Evolutionary conservation across 2,888 invertebrate genomes (phyloP).

Genomic region (Leucoptera coffeella): DNA sequence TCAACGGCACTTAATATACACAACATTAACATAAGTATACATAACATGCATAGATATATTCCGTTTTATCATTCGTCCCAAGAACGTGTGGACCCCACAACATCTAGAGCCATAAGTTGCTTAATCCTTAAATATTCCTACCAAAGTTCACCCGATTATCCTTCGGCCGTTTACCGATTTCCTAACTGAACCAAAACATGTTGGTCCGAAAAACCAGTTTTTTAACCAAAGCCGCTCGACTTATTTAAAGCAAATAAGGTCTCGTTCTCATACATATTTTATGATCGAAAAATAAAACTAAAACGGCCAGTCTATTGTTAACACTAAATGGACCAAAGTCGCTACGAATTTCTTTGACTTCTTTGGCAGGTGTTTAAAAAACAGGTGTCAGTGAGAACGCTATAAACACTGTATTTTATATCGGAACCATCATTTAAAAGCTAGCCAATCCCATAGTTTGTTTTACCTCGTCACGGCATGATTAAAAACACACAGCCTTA

Average conservation of each 20-base stretch:
- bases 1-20: no score
- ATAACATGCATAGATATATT: no score
- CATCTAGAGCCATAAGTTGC: no score
- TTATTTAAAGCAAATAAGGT: conserved; percentile 8
- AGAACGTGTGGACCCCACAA: no score
- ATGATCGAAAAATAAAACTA: conserved; percentile 5
- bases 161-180: no score
- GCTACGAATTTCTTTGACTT: conserved; percentile 13
- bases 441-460: conserved; percentile 23
- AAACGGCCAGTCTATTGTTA: conserved; percentile 15
- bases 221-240: no score
- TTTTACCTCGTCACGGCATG: conserved; percentile 41
- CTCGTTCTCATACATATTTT: conserved; percentile 7
- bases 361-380: conserved; percentile 23
- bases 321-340: conserved; percentile 10
- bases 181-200: no score
- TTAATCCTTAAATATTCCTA: no score
- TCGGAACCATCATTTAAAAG: background rate
- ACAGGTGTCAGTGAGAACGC: conserved; percentile 27
- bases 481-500: conserved; percentile 18
- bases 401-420: conserved; percentile 11
- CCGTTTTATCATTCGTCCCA: no score
- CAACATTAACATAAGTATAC: no score
- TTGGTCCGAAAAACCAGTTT: no score
- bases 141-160: no score